Conservation (phyloP, 2,888 invertebrate species). For the Xanthostigma xanthostigma region DNA sequence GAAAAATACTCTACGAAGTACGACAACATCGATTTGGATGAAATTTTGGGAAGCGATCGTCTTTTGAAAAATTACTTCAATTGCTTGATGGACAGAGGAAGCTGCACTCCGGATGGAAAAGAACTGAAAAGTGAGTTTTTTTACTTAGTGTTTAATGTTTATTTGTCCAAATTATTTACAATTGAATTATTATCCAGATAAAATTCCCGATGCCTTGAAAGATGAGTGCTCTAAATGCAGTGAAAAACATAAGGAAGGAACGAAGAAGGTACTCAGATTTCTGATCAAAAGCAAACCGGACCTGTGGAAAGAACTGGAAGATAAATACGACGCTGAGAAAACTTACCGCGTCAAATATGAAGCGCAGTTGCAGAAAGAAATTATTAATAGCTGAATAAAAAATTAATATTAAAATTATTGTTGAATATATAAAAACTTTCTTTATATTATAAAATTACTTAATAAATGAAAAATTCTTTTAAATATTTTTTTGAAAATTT, state of each 20-base stretch:
- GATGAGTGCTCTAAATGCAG: slow-evolving; percentile 46
- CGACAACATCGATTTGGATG: slow-evolving; percentile 40
- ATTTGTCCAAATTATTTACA: too few relatives aligned
- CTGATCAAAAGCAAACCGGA: slow-evolving; percentile 42
- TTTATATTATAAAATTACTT: too few relatives aligned
- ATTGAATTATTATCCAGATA: slow-evolving; percentile 20
- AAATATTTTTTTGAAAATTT: too few relatives aligned
- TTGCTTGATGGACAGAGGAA: slow-evolving; percentile 36
- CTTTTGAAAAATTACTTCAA: slow-evolving; percentile 39
- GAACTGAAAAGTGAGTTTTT: slow-evolving; percentile 36
- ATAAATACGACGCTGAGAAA: slow-evolving; percentile 41
- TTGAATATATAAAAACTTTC: too few relatives aligned
- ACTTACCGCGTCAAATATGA: background rate
- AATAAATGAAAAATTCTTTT: too few relatives aligned
- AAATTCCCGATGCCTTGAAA: slow-evolving; percentile 42
- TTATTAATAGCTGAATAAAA: too few relatives aligned
- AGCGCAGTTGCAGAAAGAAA: too few relatives aligned
- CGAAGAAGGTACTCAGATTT: slow-evolving; percentile 41
- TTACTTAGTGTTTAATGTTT: too few relatives aligned
- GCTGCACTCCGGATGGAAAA: slow-evolving; percentile 40
- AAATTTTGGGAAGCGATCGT: slow-evolving; percentile 35
- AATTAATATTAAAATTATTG: too few relatives aligned
- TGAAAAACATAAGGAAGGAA: slow-evolving; percentile 37
- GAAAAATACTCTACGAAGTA: slow-evolving; percentile 22
- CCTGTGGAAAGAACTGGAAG: slow-evolving; percentile 45